These are phyloP conservation scores for Bradypodion pumilum DNA, from an alignment of 2,797 vertebrate species.

Conservation along the genomic window DNA sequence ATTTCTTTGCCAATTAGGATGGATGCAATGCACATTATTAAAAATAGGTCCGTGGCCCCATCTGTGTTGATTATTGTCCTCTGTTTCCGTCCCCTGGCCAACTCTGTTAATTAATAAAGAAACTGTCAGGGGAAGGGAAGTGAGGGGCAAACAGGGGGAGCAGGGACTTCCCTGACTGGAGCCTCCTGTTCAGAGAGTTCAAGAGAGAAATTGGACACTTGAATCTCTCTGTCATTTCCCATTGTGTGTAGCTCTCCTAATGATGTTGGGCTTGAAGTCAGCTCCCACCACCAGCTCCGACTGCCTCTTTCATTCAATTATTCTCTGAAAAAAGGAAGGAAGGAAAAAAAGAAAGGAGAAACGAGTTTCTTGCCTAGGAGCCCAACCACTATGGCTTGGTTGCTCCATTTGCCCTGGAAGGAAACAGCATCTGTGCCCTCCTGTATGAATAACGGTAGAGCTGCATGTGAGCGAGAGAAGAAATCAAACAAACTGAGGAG, in stretches of 20 bases:
- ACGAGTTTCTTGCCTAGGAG: constrained; percentile 56
- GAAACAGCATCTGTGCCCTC: not conserved
- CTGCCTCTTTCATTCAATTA: constrained; percentile 71
- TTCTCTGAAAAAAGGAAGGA: constrained; percentile 59
- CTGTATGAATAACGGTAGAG: not conserved
- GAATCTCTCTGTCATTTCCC: constrained; percentile 71
- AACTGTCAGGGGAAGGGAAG: constrained; percentile 66
- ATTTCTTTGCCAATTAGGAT: constrained; percentile 77
- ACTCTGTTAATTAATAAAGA: constrained; percentile 77
- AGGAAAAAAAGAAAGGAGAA: too few species aligned
- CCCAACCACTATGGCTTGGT: constrained; percentile 53
- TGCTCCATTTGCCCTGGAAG: constrained; percentile 51
- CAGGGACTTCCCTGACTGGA: constrained; percentile 72
- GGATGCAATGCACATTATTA: constrained; percentile 77
- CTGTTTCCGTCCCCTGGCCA: constrained; percentile 72
- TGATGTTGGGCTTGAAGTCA: constrained; percentile 76
- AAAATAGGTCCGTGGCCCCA: constrained; percentile 77
- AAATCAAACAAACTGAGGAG: not conserved
- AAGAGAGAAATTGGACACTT: constrained; percentile 75
- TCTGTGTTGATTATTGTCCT: constrained; percentile 77
- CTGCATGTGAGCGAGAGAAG: not conserved
- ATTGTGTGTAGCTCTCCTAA: constrained; percentile 74
- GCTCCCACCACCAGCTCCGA: constrained; percentile 70
- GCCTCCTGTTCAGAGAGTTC: constrained; percentile 72
- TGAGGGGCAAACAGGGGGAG: constrained; percentile 65